Evolutionary conservation across 2,113 vertebrate species (phyloP), one percentile per base, ranked within the genome.

Genomic region (Gila orcuttii): DNA sequence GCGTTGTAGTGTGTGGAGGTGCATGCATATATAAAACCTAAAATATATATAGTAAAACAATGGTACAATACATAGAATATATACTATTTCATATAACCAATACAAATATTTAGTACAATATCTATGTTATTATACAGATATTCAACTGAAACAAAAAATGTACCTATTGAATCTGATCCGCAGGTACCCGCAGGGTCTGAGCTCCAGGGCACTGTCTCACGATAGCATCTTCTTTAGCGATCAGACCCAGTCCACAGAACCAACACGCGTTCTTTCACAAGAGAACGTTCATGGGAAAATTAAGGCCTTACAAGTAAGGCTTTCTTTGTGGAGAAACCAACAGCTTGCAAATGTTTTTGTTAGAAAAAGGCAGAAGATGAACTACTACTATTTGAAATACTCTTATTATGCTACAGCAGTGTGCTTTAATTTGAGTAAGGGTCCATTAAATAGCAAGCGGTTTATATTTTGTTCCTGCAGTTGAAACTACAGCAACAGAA

Each of bases 211-310:
- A 78, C 92, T 97, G 89, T 97, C 96, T 6, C 96, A 97, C 2
- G 96, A 97, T 60, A 97, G 96, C 89, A 96, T 97, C 92, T 97
- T 97, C 93, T 93, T 96, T 89, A 92, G 95, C 31, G 96, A 97
- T 82, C 89, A 93, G 25, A 91, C 90, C 36, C 95, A 94, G 89
- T 89, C 95, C 57, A 23, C 90, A 76, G 93, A 94, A 77, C 95
- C 95, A 8, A 91, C 94, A 4, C 93, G 96, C 79, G 95, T 96
- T 21, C 95, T 96, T 90, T 97, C 96, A 86, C 96, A 97, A 87
- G 96, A 97, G 89, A 96, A 95, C 0, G 71, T 97, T 86, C 96
- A 96, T 42, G 95, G 95, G 86, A 95, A 93, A 82, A 96, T 97
- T 88, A 96, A 94, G 92, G 96, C 94, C 47, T 91, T 97, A 69